Evolutionary conservation across 2,888 invertebrate species (phyloP), one percentile per base, ranked within the genome.

Genomic region (Patella depressa): DNA sequence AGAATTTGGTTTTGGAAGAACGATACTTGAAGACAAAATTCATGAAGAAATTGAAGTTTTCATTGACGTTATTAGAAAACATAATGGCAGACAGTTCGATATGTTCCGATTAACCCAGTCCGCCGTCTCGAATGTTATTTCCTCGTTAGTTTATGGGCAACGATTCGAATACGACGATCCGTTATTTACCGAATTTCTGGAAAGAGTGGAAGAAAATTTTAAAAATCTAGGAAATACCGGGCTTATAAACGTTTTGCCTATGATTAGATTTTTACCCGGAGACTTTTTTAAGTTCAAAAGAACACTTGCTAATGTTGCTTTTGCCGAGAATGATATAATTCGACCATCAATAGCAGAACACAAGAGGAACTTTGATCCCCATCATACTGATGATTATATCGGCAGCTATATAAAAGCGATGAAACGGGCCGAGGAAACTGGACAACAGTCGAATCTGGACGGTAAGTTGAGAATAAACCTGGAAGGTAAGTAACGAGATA

Each of bases 331-430:
- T 1, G 78, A 78, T 53, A 55, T 79, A 34, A 76, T 55, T 11
- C 69, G 77, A 14, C 74, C 78, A 45, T 55, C 77, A 54, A 78
- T 82, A 53, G 65, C 71, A 11, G 78, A 81, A 53, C 83, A 82
- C 57, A 71, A 53, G 5, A 19, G 78, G 19, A 71, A 77, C 12
- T 78, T 79, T 19, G 77, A 83, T 69, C 81, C 82, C 53, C 77
- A 82, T 69, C 75, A 78, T 19, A 69, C 78, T 0, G 73, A 82
- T 11, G 85, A 86, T 72, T 84, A 84, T 69, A 85, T 85, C 34
- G 80, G 83, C 45, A 79, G 81, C 12, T 85, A 82, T 75, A 71
- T 86, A 15, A 75, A 73, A 53, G 84, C 81, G 70, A 78, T 79
- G 74, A 77, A 80, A 55, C 76, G 73, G 57, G 73, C 73, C n/a